Evolutionary conservation across 2,113 vertebrate genomes (phyloP), one percentile per base, ranked within the genome.

Genomic region (Cryptomyrus ogoouensis): DNA sequence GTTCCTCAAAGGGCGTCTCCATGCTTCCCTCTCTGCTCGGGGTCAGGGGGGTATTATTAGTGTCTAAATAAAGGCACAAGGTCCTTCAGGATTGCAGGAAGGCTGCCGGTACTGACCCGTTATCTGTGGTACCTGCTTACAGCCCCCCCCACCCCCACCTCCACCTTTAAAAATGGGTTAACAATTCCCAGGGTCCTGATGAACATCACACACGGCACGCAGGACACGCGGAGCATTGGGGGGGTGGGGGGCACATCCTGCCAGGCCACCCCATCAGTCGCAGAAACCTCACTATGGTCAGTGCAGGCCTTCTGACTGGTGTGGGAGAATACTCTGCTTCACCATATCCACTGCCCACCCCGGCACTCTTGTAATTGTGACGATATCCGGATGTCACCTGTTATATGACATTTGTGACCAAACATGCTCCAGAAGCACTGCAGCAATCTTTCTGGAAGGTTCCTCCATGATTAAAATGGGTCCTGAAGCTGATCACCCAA

Each of bases 101-200:
- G 24, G 91, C 80, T 86, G 35, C 88, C 24, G 91, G 87, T 88
- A 62, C 44, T 77, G 31, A 52, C 39, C 83, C 56, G 84, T 91
- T 91, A 91, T 90, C 88, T 89, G 58, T 50, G 39, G 35, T 50
- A n/a, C 88, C 83, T 10, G 52, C 39, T 89, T 42, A 89, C 27
- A 85, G 87, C 86, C 89, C 24, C 84, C 50, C 53, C 53, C 53
- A 19, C 53, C 5, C 56, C 1, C 21, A 3, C 10, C 44, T 87
- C 10, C 9, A 15, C 50, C 44, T 39, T 80, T 90, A 85, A 88
- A 91, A 89, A 83, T 10, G 85, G 27, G 84, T 66, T 58, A 87
- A 80, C 21, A n/a, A 9, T 12, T n/a, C n/a, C 24, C 58, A 27
- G 13, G 62, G 27, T 10, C 62, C 62, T 13, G 49, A 21, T 27